Base-by-base conservation (phyloP, 2,888 invertebrate species). In the Iselma pallidipennis region DNA sequence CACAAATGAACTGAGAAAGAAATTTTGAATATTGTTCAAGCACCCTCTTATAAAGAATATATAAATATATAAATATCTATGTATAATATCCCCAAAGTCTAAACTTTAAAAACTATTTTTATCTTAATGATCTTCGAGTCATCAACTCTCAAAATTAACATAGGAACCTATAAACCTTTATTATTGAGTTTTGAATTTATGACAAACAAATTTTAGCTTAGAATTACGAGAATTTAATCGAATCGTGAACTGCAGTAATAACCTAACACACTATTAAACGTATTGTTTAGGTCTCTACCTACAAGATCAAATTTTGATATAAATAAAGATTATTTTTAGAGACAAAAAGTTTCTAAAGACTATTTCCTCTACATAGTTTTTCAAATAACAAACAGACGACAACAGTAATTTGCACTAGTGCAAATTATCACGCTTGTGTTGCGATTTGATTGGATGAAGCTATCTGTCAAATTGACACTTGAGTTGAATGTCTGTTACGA, bases 71-170 rank as follows among this genome's bases (percentile, higher is more conserved):
- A n/a, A 14, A 33, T 48, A 49, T 51, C 45, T 6, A 29, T 28
- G 48, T 42, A 48, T 16, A 6, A 50, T 19, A 3, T 9, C 25
- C 26, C 29, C 26, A 50, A 7, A 7, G 4, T 45, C 42, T 21
- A 31, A 42, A 29, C 48, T 56, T 61, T 51, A 51, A n/a, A n/a
- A 57, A 61, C 55, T 61, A 61, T 61, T 61, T 61, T 61, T 61
- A 57, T 61, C 57, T 61, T 54, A 53, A 57, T 55, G 57, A 25
- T 49, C 51, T 33, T 45, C 53, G 42, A 61, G 61, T 37, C 57
- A 31, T 49, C 57, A 55, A 45, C 10, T 19, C 19, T 7, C 19
- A 9, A 42, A 14, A 42, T 19, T 42, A 19, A 42, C 19, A 25
- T 5, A 25, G 19, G 19, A 42, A 1, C 6, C 16, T 19, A 42